phyloP scores from a whole-genome alignment of 2,797 vertebrate genomes.

The Notamacropus eugenii region DNA sequence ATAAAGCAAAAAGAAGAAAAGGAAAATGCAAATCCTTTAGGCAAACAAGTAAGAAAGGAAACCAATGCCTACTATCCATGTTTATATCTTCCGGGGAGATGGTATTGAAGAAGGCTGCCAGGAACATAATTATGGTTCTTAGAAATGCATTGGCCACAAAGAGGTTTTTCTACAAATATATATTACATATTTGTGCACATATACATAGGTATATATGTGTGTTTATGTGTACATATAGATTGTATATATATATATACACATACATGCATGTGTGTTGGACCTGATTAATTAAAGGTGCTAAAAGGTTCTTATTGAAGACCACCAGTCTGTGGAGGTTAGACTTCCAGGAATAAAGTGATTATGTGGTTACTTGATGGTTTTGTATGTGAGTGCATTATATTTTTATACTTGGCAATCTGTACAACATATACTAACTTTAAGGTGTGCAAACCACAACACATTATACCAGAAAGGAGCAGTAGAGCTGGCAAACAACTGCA shows the following conservation, averaged over 20 bases:
- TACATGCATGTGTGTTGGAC: background rate
- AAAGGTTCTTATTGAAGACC: fast-evolving
- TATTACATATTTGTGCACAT: background rate
- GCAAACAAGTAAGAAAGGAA: background rate
- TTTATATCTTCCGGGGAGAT: background rate
- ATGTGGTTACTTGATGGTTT: background rate
- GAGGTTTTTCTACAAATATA: background rate
- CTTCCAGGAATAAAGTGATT: background rate
- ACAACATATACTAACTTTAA: background rate
- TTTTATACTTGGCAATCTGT: background rate
- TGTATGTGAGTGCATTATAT: too few relatives aligned
- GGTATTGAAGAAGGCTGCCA: background rate
- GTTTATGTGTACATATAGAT: background rate
- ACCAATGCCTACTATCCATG: background rate
- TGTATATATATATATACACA: background rate
- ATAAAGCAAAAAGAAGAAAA: background rate
- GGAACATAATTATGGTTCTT: background rate
- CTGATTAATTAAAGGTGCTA: background rate
- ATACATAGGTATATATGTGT: background rate
- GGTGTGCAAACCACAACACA: background rate
- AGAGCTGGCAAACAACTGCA: background rate
- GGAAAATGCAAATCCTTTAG: background rate
- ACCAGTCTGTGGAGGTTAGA: background rate
- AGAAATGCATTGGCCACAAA: background rate
- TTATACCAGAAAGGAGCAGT: background rate